Evolutionary conservation across 2,797 vertebrate genomes (phyloP).

Genomic region (Smutsia temminckii): DNA sequence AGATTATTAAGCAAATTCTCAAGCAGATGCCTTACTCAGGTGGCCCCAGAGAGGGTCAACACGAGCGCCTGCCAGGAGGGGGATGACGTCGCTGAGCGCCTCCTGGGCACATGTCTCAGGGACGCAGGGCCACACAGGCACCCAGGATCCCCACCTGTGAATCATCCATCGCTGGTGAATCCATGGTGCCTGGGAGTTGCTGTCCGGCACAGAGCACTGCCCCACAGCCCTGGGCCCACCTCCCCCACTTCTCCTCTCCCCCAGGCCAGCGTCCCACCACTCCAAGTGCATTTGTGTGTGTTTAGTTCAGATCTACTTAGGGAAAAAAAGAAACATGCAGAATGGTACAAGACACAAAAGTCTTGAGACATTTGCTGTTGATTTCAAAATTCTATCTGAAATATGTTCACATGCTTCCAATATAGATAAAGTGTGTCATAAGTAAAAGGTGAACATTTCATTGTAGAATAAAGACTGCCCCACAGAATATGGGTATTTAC

Average conservation of each 20-base stretch:
- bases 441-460: fast-evolving
- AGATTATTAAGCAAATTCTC: slow-evolving; percentile 82
- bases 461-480: fast-evolving
- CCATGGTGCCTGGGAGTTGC: fast-evolving
- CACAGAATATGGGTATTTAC: fast-evolving
- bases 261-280: fast-evolving
- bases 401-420: fast-evolving
- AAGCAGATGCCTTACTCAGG: slow-evolving; percentile 69
- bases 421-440: fast-evolving
- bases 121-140: background rate
- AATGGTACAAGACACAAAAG: fast-evolving
- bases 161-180: fast-evolving
- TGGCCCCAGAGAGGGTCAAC: slow-evolving; percentile 61
- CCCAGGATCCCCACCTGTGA: background rate
- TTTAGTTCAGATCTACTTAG: background rate
- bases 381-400: background rate
- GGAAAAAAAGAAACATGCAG: too few relatives aligned
- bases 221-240: fast-evolving
- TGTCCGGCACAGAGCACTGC: background rate
- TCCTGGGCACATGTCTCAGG: slow-evolving; percentile 1
- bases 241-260: background rate
- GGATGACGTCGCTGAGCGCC: background rate
- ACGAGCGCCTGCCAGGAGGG: background rate
- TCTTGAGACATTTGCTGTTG: background rate
- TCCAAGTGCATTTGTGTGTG: fast-evolving